Evolutionary conservation across 2,888 invertebrate genomes (phyloP).

Genomic region (Catotricha subobsoleta): DNA sequence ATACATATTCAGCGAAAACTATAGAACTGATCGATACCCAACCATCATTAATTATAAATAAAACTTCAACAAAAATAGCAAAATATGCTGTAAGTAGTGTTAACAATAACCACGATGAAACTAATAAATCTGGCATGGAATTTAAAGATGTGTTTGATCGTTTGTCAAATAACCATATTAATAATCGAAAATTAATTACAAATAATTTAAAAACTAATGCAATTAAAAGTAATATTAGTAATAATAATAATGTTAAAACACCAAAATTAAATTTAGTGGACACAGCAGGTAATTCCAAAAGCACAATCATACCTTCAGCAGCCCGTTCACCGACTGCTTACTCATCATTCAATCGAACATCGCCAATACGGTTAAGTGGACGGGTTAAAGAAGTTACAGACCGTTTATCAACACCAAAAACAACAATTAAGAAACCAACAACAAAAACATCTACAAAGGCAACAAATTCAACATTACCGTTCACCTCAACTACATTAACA

Average conservation of each 20-base stretch:
- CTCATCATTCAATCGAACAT: slow-evolving; percentile 9
- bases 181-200: too few species aligned
- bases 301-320: too few species aligned
- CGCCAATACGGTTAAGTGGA: slow-evolving; percentile 30
- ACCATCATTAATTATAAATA: neutral
- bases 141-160: slow-evolving; percentile 16
- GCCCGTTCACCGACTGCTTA: slow-evolving; percentile 4
- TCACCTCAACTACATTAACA: neutral
- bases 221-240: too few species aligned
- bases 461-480: neutral
- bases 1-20: neutral
- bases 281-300: slow-evolving; percentile 7
- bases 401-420: slow-evolving; percentile 27
- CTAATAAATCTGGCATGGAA: slow-evolving; percentile 5
- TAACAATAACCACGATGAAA: neutral
- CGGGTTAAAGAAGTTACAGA: slow-evolving; percentile 30
- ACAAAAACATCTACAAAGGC: neutral
- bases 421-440: neutral
- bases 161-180: slow-evolving; percentile 15
- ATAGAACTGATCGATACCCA: too few species aligned
- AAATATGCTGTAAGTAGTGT: too few species aligned
- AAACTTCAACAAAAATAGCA: neutral
- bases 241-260: neutral
- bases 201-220: slow-evolving; percentile 4
- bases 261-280: neutral